phyloP scores from a whole-genome alignment of 2,888 invertebrate species.

The Acleris cristana region DNA sequence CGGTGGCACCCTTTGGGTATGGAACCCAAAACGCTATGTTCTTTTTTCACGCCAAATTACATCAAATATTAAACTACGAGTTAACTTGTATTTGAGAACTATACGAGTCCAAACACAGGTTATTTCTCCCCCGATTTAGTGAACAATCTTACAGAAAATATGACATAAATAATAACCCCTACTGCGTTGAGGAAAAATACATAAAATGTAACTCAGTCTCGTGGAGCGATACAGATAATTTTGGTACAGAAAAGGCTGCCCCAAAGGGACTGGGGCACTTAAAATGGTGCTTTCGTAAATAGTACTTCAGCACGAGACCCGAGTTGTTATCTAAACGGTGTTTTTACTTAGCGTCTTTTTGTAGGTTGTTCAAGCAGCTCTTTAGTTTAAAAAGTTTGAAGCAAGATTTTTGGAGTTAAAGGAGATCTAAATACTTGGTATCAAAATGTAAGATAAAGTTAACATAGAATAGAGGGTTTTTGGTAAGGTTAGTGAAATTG shows the following conservation, averaged over 20 bases:
- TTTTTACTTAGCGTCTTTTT: slow-evolving; percentile 32
- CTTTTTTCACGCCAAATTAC: not conserved
- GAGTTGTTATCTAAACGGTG: slow-evolving; percentile 31
- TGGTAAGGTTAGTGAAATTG: no score
- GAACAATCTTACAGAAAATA: slow-evolving; percentile 26
- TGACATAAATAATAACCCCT: slow-evolving; percentile 34
- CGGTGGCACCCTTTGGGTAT: not conserved
- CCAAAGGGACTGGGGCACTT: slow-evolving; percentile 34
- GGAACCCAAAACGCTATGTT: no score
- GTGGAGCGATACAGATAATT: slow-evolving; percentile 38
- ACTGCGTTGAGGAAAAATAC: slow-evolving; percentile 36
- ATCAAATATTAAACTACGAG: not conserved
- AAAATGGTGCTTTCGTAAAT: slow-evolving; percentile 38
- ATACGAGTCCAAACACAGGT: not conserved
- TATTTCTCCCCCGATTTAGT: slow-evolving; percentile 12
- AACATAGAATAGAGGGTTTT: no score
- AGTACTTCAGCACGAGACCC: slow-evolving; percentile 21
- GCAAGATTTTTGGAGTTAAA: slow-evolving; percentile 1
- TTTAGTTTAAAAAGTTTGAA: not conserved
- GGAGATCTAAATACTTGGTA: not conserved
- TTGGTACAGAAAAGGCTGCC: slow-evolving; percentile 34
- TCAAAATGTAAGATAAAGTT: no score
- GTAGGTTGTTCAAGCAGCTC: slow-evolving; percentile 6
- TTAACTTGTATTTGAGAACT: not conserved
- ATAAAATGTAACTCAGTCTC: slow-evolving; percentile 38